phyloP scores from a whole-genome alignment of 2,888 invertebrate species.

The Himalopsyche kuldschensis region DNA sequence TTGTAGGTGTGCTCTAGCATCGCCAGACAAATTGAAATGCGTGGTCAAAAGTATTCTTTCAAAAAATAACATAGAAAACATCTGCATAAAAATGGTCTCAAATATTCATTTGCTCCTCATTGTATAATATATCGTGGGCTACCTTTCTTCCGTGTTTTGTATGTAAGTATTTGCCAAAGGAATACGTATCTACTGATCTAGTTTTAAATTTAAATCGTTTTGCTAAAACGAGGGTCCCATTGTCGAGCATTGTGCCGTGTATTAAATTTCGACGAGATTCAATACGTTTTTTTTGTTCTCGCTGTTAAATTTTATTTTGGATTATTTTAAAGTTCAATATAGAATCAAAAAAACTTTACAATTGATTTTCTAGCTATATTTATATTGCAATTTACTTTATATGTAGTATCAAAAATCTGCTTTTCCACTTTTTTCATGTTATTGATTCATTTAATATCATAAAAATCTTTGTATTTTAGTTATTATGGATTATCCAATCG shows the following conservation, averaged over 20 bases:
- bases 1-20: too few species aligned
- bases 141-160: neutral
- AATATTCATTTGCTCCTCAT: neutral
- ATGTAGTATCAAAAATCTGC: neutral
- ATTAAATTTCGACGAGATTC: neutral
- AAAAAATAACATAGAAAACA: neutral
- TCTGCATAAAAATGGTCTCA: too few species aligned
- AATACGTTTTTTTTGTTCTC: neutral
- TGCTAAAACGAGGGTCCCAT: neutral
- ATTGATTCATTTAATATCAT: neutral
- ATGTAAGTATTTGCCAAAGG: neutral
- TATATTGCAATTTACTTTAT: neutral
- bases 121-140: neutral
- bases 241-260: neutral
- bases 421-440: neutral
- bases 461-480: too few species aligned
- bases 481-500: too few species aligned
- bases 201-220: constrained; percentile 27
- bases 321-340: too few species aligned
- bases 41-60: too few species aligned
- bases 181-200: constrained; percentile 24
- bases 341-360: too few species aligned
- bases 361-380: neutral
- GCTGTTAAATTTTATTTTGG: neutral
- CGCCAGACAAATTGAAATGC: too few species aligned